Percentiles rank a stretch among this genome's conserved stretches.
Evolutionary conservation across 2,797 vertebrate genomes (phyloP).

Genomic region (Picus viridis): DNA sequence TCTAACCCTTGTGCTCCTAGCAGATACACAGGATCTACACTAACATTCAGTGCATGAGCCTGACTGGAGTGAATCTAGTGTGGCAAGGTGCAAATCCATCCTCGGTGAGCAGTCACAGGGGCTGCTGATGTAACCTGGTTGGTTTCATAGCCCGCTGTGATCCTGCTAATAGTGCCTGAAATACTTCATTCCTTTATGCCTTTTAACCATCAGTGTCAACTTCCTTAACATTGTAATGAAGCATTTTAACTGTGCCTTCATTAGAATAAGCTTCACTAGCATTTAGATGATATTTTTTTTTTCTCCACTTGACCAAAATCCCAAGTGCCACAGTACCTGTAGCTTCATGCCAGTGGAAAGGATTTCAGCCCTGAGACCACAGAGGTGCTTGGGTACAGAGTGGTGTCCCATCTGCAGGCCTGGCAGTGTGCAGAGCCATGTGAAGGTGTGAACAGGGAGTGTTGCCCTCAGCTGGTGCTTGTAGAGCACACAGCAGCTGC

Average conservation of each 20-base stretch:
- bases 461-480: background rate
- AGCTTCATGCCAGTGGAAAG: background rate
- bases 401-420: background rate
- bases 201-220: background rate
- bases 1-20: background rate
- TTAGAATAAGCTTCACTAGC: background rate
- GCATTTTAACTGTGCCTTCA: background rate
- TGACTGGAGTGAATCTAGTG: background rate
- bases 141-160: background rate
- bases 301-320: background rate
- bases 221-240: background rate
- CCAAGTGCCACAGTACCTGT: background rate
- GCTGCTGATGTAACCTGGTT: background rate
- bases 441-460: background rate
- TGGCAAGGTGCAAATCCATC: background rate
- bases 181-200: background rate
- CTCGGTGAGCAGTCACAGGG: background rate
- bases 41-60: background rate
- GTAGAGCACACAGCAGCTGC: background rate
- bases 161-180: background rate
- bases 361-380: background rate
- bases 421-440: background rate
- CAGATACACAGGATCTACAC: background rate
- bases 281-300: background rate
- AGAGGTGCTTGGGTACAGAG: background rate